Evolutionary conservation across 2,888 invertebrate species (phyloP), one percentile per base, ranked within the genome.

Genomic region (Drosophila quinaria): DNA sequence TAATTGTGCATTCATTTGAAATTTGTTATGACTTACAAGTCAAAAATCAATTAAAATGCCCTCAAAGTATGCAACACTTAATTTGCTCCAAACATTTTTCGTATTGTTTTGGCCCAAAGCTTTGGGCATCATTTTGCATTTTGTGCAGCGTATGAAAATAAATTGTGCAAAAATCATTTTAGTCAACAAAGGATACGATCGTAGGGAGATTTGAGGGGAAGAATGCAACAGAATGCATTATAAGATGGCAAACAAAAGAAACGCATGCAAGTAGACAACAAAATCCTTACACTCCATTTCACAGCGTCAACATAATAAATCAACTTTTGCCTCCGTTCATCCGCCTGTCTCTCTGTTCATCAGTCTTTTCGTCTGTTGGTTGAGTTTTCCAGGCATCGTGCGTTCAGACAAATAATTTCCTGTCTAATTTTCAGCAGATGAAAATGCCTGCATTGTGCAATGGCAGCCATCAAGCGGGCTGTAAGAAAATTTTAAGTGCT

Each of bases 221-320:
- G 41, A 46, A 33, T 54, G 62, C 54, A 67, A 61, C 19, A 42
- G 25, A 66, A 58, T 71, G 71, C 60, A 80, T 64, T 70, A 65
- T 68, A 37, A 70, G 70, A 59, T 54, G 39, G 70, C 77, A 54
- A 76, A 70, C 68, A 70, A 80, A 72, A 65, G 80, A 68, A 80
- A 76, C 37, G 71, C 73, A 65, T 72, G 39, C 60, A 52, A 68
- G 71, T 61, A 81, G 84, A 84, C 78, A 79, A 77, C 71, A 65
- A 66, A 70, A 71, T 77, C 64, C 64, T 62, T 79, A 54, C 81
- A 85, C 81, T 77, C 60, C 79, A 85, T 81, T 85, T 81, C 72
- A 62, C 73, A 68, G 74, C 72, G 69, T 73, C 85, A 85, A 81
- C 77, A 85, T 75, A 85, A 83, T 83, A 85, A 74, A 83, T 85